Evolutionary conservation across 2,888 invertebrate species (phyloP).

Genomic region (Cephus runcator): DNA sequence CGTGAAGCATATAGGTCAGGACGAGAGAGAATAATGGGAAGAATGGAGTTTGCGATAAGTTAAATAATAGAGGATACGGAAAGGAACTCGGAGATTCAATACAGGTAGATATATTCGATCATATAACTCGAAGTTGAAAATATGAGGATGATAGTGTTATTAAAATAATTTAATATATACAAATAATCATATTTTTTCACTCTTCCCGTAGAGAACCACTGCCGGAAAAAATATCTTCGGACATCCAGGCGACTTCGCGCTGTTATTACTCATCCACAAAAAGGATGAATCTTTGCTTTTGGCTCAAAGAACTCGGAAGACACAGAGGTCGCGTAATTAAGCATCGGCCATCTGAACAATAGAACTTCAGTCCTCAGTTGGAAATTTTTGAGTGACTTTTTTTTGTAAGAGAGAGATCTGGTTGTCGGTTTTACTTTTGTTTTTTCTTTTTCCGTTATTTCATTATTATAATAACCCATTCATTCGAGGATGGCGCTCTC

Average conservation of each 20-base stretch:
- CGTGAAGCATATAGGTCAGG: slow-evolving; percentile 22
- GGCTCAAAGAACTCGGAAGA: neutral
- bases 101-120: neutral
- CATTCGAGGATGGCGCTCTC: neutral
- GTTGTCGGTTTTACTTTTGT: neutral
- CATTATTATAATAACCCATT: neutral
- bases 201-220: neutral
- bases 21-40: slow-evolving; percentile 13
- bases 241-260: neutral
- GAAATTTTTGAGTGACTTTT: neutral
- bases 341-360: neutral
- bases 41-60: slow-evolving; percentile 12
- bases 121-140: neutral
- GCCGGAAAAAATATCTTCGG: neutral
- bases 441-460: neutral
- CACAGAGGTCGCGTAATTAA: neutral
- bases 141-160: neutral
- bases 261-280: neutral
- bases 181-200: neutral
- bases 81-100: neutral
- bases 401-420: neutral
- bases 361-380: neutral
- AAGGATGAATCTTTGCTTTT: neutral
- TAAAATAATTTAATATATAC: neutral
- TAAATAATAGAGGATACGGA: slow-evolving; percentile 6